A percentile compares a stretch with the other conserved stretches of the same genome.
Conservation (phyloP, 2,888 invertebrate genomes). For the Drosophila conformis region DNA sequence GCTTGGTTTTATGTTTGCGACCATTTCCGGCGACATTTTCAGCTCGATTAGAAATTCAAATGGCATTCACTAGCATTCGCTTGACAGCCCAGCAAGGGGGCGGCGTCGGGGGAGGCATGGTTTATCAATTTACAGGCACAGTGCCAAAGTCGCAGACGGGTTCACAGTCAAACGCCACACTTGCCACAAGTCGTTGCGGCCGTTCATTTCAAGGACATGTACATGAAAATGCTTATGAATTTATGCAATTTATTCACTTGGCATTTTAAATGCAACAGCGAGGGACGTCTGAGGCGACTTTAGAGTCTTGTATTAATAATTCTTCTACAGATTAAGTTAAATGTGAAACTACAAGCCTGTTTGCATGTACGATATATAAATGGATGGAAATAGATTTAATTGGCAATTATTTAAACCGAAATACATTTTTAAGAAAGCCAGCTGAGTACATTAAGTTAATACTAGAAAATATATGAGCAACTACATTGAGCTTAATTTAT, state of each 20-base stretch:
- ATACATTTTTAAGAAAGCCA: background rate
- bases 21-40: conserved; percentile 61
- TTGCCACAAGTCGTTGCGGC: conserved; percentile 54
- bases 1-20: conserved; percentile 48
- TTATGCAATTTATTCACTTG: conserved; percentile 30
- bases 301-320: background rate
- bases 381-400: background rate
- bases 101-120: conserved; percentile 5
- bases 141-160: conserved; percentile 52
- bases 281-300: conserved; percentile 17
- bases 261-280: conserved; percentile 58
- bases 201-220: conserved; percentile 68
- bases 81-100: conserved; percentile 36
- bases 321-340: background rate
- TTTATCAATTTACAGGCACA: conserved; percentile 63
- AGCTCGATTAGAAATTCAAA: conserved; percentile 74
- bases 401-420: background rate
- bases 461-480: background rate
- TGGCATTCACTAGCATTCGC: conserved; percentile 58
- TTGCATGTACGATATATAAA: background rate
- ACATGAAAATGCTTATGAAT: conserved; percentile 26
- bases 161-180: conserved; percentile 59
- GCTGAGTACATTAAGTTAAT: background rate
- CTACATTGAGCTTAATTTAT: background rate
- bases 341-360: background rate